Evolutionary conservation across 2,113 vertebrate species (phyloP), one percentile per base, ranked within the genome.

Genomic region (Pelmatolapia mariae): DNA sequence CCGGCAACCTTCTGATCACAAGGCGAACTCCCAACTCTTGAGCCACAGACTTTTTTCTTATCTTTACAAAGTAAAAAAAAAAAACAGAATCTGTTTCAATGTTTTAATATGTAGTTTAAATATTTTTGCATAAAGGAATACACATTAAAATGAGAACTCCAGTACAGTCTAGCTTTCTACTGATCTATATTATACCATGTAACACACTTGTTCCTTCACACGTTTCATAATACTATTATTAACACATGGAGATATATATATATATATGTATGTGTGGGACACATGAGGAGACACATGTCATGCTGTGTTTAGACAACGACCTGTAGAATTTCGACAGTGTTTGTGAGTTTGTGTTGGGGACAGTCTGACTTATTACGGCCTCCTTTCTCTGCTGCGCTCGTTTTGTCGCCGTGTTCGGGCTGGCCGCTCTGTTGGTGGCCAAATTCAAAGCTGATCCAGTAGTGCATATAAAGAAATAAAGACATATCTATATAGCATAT

Each of bases 401-500:
- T 66, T 19, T 82, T 94, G 6, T 96, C 87, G 4, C 59, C 7
- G 87, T 82, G 76, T 24, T 97, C 94, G 0, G 91, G 57, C 45
- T 97, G 97, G 3, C 96, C 96, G 2, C 97, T 96, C 82, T 96
- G 95, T 91, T 97, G 97, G 93, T 98, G 98, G 36, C 97, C 97
- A 1, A 98, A 98, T 80, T 98, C 97, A 79, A 98, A 98, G 90
- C 96, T 94, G 91, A 98, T 97, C 86, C 97, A n/a, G n/a, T 24
- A 24, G 24, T 24, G 3, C 24, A 24, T 24, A 24, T 24, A 24
- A 24, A 24, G 24, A 24, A 24, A 24, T 24, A 24, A 24, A 24
- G 24, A 24, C 24, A 24, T 24, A 24, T 24, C 24, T 24, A 24
- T 24, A 24, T 24, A 24, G 24, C 24, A 24, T 24, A 24, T 24